phyloP scores from a whole-genome alignment of 2,888 invertebrate genomes.

The Escarpia spicata region DNA sequence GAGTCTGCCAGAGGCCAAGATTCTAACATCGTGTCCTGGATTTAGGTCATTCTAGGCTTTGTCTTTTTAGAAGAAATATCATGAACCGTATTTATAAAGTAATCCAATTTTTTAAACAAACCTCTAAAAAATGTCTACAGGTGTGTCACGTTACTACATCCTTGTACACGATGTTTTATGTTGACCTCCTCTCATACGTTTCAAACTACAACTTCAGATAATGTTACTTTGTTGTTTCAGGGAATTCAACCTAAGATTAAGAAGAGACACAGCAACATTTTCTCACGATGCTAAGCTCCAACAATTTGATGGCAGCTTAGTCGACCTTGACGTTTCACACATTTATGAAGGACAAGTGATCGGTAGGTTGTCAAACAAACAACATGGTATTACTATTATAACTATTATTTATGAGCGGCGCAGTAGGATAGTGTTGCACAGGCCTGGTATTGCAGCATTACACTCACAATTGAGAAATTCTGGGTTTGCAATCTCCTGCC shows the following conservation, averaged over 20 bases:
- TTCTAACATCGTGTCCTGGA: neutral
- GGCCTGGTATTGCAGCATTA: too few species aligned
- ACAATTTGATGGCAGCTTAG: slow-evolving; percentile 31
- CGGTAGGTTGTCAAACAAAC: slow-evolving; percentile 33
- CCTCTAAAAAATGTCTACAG: neutral
- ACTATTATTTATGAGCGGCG: neutral
- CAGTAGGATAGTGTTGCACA: neutral
- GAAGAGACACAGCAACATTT: slow-evolving; percentile 37
- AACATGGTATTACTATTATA: neutral
- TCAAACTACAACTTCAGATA: neutral
- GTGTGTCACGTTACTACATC: neutral
- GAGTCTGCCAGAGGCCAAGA: too few species aligned
- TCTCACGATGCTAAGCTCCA: slow-evolving; percentile 30
- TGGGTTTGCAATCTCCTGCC: too few species aligned
- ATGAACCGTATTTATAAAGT: neutral
- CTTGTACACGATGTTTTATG: neutral
- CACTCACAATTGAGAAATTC: too few species aligned
- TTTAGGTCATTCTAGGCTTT: neutral
- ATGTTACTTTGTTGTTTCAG: slow-evolving; percentile 33
- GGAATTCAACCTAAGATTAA: slow-evolving; percentile 35
- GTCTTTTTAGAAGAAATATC: neutral
- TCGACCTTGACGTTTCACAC: slow-evolving; percentile 33
- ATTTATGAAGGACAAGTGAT: slow-evolving; percentile 39
- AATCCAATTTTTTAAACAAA: neutral
- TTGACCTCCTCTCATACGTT: neutral